Evolutionary conservation across 2,888 invertebrate species (phyloP).

Genomic region (Heteropelma amictum): DNA sequence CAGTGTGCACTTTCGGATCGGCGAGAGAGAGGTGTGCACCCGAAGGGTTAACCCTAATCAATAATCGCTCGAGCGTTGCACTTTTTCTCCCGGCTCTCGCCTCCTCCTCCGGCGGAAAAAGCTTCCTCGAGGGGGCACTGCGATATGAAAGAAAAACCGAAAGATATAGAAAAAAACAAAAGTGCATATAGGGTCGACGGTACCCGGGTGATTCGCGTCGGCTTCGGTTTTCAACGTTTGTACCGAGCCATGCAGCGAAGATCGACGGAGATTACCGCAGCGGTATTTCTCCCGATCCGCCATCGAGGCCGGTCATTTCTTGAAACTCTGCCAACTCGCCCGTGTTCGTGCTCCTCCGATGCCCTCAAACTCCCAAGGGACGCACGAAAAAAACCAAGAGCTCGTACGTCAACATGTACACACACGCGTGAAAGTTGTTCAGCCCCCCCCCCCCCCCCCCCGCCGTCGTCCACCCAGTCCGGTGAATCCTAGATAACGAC

Average conservation of each 20-base stretch:
- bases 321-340: conserved; percentile 48
- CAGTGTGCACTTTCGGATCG: too few species aligned
- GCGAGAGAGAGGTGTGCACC: too few species aligned
- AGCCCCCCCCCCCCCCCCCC: background rate
- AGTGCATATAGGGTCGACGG: too few species aligned
- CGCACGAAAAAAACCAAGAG: background rate
- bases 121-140: too few species aligned
- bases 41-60: too few species aligned
- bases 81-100: too few species aligned
- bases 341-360: conserved; percentile 1
- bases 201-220: too few species aligned
- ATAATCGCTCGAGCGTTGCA: too few species aligned
- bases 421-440: conserved; percentile 4
- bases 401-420: background rate
- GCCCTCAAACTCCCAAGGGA: conserved; percentile 23
- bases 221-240: too few species aligned
- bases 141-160: too few species aligned
- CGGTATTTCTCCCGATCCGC: conserved; percentile 48
- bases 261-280: conserved; percentile 54
- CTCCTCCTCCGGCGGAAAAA: too few species aligned
- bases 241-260: conserved; percentile 37
- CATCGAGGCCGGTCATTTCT: conserved; percentile 45
- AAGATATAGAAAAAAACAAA: too few species aligned
- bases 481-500: conserved; percentile 31
- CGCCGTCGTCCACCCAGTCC: background rate